Conservation (phyloP, 2,888 invertebrate species). For the Caenorhabditis drosophilae region DNA sequence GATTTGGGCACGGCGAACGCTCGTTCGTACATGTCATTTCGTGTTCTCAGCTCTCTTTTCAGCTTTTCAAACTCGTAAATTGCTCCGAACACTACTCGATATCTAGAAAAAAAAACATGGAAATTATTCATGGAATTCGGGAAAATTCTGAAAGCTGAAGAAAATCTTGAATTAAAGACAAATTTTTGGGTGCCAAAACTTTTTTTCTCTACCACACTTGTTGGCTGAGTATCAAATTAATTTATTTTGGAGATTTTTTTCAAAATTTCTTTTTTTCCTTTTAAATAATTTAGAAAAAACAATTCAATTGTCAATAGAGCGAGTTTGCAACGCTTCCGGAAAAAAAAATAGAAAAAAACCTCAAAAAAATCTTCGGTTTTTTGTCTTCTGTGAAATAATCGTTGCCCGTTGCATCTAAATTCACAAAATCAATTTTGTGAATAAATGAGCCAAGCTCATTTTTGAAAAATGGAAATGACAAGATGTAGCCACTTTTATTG, state of each 20-base stretch:
- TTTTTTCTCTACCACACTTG: too few species aligned
- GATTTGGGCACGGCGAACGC: constrained; percentile 9
- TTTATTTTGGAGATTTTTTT: too few species aligned
- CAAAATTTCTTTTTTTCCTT: not conserved
- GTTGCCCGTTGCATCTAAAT: constrained; percentile 19
- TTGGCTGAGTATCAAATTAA: too few species aligned
- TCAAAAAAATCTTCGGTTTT: not conserved
- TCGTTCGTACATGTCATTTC: not conserved
- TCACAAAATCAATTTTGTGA: constrained; percentile 9
- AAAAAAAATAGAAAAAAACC: too few species aligned
- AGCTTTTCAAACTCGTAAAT: constrained; percentile 7
- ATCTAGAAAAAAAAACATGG: constrained; percentile 20
- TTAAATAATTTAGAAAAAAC: not conserved
- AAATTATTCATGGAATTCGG: too few species aligned
- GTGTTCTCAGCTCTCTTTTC: too few species aligned
- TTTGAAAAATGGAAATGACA: not conserved
- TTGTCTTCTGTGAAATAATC: constrained; percentile 3
- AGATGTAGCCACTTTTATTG: constrained; percentile 22
- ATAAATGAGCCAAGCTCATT: constrained; percentile 13
- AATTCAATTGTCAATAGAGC: too few species aligned
- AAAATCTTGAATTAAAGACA: too few species aligned
- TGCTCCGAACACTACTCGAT: constrained; percentile 17
- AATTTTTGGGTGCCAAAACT: too few species aligned
- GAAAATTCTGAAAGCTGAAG: too few species aligned
- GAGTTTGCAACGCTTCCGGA: too few species aligned